These are phyloP conservation scores for Brienomyrus brachyistius DNA, from an alignment of 2,113 vertebrate species.

Conservation along the genomic window DNA sequence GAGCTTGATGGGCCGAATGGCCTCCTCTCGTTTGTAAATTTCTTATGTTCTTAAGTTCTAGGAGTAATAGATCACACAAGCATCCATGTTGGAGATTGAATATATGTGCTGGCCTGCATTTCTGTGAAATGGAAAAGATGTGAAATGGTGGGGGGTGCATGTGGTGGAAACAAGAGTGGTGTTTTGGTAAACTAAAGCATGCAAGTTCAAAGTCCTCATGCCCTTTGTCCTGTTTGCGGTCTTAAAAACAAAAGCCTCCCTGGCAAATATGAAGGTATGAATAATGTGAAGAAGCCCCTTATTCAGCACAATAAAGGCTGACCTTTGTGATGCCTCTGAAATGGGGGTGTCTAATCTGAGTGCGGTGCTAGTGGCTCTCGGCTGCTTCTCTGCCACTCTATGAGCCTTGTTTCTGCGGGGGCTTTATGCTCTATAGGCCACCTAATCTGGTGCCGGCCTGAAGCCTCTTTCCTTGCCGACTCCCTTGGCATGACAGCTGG, in stretches of 20 bases:
- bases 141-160: background rate
- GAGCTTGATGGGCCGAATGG: too few species aligned
- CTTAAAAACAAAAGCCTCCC: background rate
- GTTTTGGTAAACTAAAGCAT: conserved; percentile 4
- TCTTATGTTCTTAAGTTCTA: too few species aligned
- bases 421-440: background rate
- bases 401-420: background rate
- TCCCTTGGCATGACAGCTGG: background rate
- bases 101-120: background rate
- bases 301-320: background rate
- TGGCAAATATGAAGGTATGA: background rate
- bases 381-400: background rate
- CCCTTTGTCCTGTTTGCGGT: background rate
- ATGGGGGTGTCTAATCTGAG: background rate
- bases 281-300: background rate
- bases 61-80: too few species aligned
- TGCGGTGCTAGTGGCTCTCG: background rate
- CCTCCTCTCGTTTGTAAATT: too few species aligned
- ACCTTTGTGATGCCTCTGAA: background rate
- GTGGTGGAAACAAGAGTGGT: background rate
- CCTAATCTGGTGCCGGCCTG: background rate
- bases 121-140: background rate
- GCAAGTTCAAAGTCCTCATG: background rate
- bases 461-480: background rate
- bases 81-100: background rate